These are phyloP conservation scores for Ophion obscuratus DNA, from an alignment of 2,888 invertebrate species.

Conservation along the genomic window DNA sequence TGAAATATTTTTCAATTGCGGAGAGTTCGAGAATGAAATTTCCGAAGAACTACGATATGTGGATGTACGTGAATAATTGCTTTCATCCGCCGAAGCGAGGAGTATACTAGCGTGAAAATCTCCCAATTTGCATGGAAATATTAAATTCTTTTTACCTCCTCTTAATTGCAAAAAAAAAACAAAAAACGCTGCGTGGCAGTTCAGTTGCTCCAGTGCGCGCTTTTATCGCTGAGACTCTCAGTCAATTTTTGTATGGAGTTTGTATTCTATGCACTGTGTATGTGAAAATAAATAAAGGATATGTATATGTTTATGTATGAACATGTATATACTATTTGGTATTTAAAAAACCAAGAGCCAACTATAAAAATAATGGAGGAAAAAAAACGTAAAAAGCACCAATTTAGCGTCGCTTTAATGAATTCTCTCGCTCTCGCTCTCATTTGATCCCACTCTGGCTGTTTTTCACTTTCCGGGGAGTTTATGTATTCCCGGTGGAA, in stretches of 20 bases:
- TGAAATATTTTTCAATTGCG: background rate
- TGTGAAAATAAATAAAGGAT: background rate
- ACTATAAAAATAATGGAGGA: background rate
- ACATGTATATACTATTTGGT: background rate
- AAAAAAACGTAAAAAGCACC: background rate
- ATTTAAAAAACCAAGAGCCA: background rate
- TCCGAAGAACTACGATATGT: background rate
- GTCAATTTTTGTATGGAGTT: background rate
- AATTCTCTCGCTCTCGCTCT: background rate
- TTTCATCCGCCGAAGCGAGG: constrained; percentile 13
- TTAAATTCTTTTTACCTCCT: constrained; percentile 37
- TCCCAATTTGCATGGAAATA: constrained; percentile 54
- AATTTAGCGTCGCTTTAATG: background rate
- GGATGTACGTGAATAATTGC: constrained; percentile 22
- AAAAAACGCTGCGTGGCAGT: background rate
- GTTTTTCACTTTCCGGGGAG: background rate
- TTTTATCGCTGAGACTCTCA: constrained; percentile 13
- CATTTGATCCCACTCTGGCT: background rate
- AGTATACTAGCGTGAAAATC: constrained; percentile 23
- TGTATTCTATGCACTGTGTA: background rate
- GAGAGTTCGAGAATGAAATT: background rate
- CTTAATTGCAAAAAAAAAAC: constrained; percentile 8
- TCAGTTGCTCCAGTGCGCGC: background rate
- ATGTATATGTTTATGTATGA: background rate
- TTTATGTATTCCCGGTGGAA: background rate